Evolutionary conservation across 2,888 invertebrate species (phyloP).

Genomic region (Oligia fasciuncula): DNA sequence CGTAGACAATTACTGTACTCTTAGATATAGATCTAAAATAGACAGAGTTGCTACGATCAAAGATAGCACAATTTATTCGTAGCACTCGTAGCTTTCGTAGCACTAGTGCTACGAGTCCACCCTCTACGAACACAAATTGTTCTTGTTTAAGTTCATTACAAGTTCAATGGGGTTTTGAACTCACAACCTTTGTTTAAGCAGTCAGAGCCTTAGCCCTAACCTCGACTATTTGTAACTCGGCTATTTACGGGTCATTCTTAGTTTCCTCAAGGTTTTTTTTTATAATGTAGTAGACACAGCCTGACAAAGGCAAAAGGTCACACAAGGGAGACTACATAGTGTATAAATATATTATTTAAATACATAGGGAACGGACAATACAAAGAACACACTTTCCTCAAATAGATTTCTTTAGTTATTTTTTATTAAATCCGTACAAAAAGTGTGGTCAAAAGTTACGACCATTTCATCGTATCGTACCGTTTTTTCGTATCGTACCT

Average conservation of each 20-base stretch:
- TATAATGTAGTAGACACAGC: slow-evolving; percentile 24
- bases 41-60: not conserved
- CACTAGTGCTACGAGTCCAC: slow-evolving; percentile 7
- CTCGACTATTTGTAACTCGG: slow-evolving; percentile 29
- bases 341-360: slow-evolving; percentile 5
- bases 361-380: not conserved
- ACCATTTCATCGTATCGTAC: slow-evolving; percentile 4
- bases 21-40: not conserved
- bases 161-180: slow-evolving; percentile 55
- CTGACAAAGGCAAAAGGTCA: slow-evolving; percentile 23
- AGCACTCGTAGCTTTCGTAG: slow-evolving; percentile 18
- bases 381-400: not conserved
- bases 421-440: not conserved
- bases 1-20: not conserved
- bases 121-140: slow-evolving; percentile 32
- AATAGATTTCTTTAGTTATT: slow-evolving; percentile 2
- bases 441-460: not conserved
- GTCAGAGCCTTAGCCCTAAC: slow-evolving; percentile 49
- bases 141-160: slow-evolving; percentile 26
- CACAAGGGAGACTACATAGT: not conserved
- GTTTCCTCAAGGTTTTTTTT: slow-evolving; percentile 41
- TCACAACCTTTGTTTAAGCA: slow-evolving; percentile 50
- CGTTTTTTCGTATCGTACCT: not conserved
- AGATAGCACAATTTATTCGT: not conserved
- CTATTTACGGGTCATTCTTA: slow-evolving; percentile 38